Percentiles rank a stretch among this genome's conserved stretches.
phyloP scores from a whole-genome alignment of 2,888 invertebrate species.

The Achlya flavicornis region DNA sequence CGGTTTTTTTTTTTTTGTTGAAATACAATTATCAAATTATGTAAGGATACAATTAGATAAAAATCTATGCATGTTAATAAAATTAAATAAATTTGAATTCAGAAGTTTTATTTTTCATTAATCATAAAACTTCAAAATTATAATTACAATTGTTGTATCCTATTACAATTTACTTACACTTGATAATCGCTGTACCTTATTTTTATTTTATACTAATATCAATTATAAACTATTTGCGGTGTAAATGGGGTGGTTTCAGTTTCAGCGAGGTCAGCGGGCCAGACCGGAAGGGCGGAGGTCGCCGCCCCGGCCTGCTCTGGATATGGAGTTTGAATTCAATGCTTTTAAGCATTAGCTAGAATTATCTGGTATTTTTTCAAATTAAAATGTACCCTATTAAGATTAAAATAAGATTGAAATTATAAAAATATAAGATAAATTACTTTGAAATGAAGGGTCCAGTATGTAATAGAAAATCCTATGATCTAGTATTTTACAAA shows the following conservation, averaged over 20 bases:
- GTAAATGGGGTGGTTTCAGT: constrained; percentile 10
- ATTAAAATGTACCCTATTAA: neutral
- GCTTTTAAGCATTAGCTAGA: constrained; percentile 6
- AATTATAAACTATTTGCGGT: constrained; percentile 4
- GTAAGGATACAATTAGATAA: no score
- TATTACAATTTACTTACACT: no score
- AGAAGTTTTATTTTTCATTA: no score
- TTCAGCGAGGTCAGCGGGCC: constrained; percentile 57
- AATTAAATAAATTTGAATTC: no score
- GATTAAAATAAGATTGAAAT: no score
- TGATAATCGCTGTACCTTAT: neutral
- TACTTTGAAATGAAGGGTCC: neutral
- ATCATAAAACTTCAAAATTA: no score
- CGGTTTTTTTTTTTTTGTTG: no score
- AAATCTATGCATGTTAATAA: no score
- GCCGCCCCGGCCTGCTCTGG: constrained; percentile 48
- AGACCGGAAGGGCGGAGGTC: constrained; percentile 65
- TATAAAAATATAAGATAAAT: no score
- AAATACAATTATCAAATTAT: no score
- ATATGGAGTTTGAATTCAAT: constrained; percentile 28
- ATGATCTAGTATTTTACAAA: neutral
- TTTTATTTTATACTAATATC: neutral
- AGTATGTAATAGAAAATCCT: neutral
- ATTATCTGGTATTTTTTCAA: constrained; percentile 19
- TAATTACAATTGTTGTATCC: no score